Conservation (phyloP, 37 sponge, comb jelly and placozoan species). For the Hexactinellida sp. region DNA sequence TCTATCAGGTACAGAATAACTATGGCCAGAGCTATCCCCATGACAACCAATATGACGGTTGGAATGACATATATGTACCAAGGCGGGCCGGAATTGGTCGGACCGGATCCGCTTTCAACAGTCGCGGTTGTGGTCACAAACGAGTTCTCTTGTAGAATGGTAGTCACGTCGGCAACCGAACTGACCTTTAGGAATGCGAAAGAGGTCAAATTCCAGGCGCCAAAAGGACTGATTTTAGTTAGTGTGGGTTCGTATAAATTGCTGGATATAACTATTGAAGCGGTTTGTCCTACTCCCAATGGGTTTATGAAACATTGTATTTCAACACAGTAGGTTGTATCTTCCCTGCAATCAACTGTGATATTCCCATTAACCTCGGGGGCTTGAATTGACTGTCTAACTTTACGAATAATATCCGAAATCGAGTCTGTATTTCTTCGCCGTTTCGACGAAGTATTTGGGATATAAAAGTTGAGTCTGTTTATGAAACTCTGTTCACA, state of each 20-base stretch:
- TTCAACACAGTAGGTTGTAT: not conserved
- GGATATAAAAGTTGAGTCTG: not conserved
- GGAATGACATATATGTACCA: conserved; percentile 3
- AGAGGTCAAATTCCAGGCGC: not conserved
- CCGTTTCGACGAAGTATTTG: not conserved
- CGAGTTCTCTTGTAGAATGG: not conserved
- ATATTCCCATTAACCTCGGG: not conserved
- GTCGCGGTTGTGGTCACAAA: not conserved
- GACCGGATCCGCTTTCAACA: not conserved
- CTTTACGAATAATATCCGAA: not conserved
- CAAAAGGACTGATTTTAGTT: not conserved
- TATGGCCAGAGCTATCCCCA: not conserved
- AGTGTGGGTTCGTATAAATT: not conserved
- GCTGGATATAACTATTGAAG: not conserved
- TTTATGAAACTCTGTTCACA: not conserved
- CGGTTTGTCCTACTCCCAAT: not conserved
- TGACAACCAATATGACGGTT: not conserved
- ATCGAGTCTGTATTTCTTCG: not conserved
- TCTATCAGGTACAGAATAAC: not conserved
- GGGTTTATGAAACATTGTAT: not conserved
- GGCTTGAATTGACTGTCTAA: not conserved
- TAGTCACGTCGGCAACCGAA: not conserved
- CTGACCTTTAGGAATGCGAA: not conserved
- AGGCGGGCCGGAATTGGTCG: not conserved
- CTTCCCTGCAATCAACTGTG: not conserved